Percentiles rank a stretch among this genome's conserved stretches.
Conservation (phyloP, 2,797 vertebrate genomes). For the Aplochiton taeniatus region DNA sequence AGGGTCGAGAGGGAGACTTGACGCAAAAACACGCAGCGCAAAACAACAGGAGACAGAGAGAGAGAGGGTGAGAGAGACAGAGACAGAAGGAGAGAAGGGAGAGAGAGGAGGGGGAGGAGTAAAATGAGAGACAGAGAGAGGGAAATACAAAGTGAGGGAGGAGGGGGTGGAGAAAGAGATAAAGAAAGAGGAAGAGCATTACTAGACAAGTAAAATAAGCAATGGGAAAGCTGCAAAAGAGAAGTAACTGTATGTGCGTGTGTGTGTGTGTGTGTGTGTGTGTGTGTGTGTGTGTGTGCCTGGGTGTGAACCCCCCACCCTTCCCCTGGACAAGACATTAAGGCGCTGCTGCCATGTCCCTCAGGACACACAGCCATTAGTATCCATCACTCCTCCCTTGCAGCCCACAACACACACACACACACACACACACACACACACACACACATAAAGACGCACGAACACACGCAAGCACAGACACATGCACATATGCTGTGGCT, state of each 20-base stretch:
- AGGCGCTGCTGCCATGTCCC: slow-evolving; percentile 51
- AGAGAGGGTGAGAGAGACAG: neutral
- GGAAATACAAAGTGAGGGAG: too few species aligned
- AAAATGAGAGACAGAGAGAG: slow-evolving; percentile 1
- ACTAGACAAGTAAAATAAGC: slow-evolving; percentile 50
- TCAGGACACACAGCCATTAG: slow-evolving; percentile 49
- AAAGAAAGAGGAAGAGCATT: slow-evolving; percentile 11
- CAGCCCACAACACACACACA: slow-evolving; percentile 2
- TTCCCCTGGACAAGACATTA: slow-evolving; percentile 62
- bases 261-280: slow-evolving; percentile 16
- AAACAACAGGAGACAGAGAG: slow-evolving; percentile 15
- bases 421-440: neutral
- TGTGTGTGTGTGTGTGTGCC: slow-evolving; percentile 35
- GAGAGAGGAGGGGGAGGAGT: neutral
- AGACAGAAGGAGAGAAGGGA: neutral
- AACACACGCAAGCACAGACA: neutral
- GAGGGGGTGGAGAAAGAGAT: slow-evolving; percentile 1
- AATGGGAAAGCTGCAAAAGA: slow-evolving; percentile 10
- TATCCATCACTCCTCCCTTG: slow-evolving; percentile 15
- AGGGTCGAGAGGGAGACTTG: neutral
- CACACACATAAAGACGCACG: slow-evolving; percentile 13
- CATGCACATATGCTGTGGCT: neutral
- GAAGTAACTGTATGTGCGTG: slow-evolving; percentile 5
- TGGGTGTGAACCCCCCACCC: slow-evolving; percentile 20
- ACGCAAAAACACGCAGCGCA: too few species aligned